Percentiles rank a stretch among this genome's conserved stretches.
phyloP scores from a whole-genome alignment of 1,140 invertebrate genomes.

The Phymastichus coffea region DNA sequence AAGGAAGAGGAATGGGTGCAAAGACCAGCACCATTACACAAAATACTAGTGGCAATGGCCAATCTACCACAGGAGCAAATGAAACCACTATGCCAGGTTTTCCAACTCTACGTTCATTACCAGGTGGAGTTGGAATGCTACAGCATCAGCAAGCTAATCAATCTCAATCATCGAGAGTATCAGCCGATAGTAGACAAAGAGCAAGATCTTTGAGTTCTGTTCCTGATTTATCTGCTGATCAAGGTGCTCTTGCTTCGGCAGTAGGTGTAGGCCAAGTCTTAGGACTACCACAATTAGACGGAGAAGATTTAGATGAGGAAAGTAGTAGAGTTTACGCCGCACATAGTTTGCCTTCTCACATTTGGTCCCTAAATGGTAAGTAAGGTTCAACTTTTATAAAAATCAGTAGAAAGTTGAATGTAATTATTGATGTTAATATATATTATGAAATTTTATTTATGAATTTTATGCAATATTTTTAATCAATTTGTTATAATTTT shows the following conservation, averaged over 20 bases:
- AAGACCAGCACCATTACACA: slow-evolving; percentile 78
- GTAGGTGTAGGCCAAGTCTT: slow-evolving; percentile 52
- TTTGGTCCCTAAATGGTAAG: slow-evolving; percentile 88
- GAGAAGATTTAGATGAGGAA: slow-evolving; percentile 53
- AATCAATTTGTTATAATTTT: no score
- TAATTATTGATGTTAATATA: no score
- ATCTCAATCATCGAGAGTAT: slow-evolving; percentile 60
- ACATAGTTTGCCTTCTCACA: slow-evolving; percentile 85
- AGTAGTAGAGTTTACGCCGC: slow-evolving; percentile 73
- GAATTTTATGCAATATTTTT: no score
- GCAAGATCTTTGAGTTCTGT: slow-evolving; percentile 81
- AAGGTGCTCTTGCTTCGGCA: slow-evolving; percentile 44
- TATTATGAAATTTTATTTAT: no score
- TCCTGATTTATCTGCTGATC: slow-evolving; percentile 64
- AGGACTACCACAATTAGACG: slow-evolving; percentile 49
- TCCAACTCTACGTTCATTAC: slow-evolving; percentile 71
- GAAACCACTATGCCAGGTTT: slow-evolving; percentile 68
- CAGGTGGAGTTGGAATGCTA: slow-evolving; percentile 58
- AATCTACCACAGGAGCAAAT: slow-evolving; percentile 74
- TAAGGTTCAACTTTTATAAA: no score
- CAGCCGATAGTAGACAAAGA: slow-evolving; percentile 71
- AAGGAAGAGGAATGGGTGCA: slow-evolving; percentile 71
- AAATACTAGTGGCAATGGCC: slow-evolving; percentile 69
- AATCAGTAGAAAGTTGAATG: no score
- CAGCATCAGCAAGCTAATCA: slow-evolving; percentile 48